Evolutionary conservation across 2,888 invertebrate species (phyloP).

Genomic region (Trachelus tabidus): DNA sequence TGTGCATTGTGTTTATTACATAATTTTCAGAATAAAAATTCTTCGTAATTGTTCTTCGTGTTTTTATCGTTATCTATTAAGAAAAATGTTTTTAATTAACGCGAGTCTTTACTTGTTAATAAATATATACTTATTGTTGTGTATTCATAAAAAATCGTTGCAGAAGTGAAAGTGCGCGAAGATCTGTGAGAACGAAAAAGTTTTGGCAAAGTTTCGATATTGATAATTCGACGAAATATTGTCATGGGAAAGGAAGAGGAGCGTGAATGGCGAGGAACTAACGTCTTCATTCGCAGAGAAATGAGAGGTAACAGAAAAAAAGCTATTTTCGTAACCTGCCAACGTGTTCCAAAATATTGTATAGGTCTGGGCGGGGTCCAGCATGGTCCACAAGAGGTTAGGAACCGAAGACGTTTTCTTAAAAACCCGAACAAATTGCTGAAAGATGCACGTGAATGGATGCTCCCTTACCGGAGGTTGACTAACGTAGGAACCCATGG

Average conservation of each 20-base stretch:
- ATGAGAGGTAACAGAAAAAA: conserved; percentile 9
- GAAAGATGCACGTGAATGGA: conserved; percentile 39
- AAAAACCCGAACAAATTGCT: conserved; percentile 45
- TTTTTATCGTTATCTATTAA: not conserved
- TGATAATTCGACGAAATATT: conserved; percentile 1
- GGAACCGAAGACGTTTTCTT: conserved; percentile 13
- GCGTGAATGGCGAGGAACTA: conserved; percentile 4
- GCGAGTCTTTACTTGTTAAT: not conserved
- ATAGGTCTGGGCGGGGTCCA: conserved; percentile 23
- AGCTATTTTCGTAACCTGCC: conserved; percentile 30
- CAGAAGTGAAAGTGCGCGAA: not conserved
- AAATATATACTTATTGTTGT: not conserved
- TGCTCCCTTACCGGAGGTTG: conserved; percentile 34
- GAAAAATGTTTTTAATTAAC: too few relatives aligned
- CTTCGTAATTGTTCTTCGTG: not conserved
- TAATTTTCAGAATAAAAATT: not conserved
- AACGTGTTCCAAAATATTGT: conserved; percentile 38
- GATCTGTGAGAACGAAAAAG: not conserved
- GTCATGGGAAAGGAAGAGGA: conserved; percentile 37
- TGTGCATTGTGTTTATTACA: not conserved
- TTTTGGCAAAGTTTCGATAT: not conserved
- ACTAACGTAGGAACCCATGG: conserved; percentile 37
- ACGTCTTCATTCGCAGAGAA: conserved; percentile 6
- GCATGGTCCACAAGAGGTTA: not conserved
- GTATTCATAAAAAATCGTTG: not conserved